Percentiles rank a stretch among this genome's conserved stretches.
Evolutionary conservation across 1,140 invertebrate genomes (phyloP).

Genomic region (Drosophila ironensis): DNA sequence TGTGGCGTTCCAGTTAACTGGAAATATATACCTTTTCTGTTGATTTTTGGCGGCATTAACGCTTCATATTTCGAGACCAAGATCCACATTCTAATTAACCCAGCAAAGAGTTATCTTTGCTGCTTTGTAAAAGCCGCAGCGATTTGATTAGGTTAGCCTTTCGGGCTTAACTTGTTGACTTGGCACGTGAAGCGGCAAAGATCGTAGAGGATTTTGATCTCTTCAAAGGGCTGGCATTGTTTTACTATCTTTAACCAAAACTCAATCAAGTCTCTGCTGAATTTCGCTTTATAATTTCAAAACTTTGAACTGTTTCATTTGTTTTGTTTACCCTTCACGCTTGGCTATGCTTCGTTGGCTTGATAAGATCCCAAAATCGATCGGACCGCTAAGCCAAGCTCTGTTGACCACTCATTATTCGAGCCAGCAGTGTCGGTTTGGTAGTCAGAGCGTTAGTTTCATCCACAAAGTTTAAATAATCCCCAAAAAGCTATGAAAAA

Average conservation of each 20-base stretch:
- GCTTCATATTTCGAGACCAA: neutral
- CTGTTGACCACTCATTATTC: neutral
- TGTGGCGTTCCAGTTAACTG: slow-evolving; percentile 42
- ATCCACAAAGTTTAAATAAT: neutral
- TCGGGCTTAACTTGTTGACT: slow-evolving; percentile 40
- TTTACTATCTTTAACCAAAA: too few relatives aligned
- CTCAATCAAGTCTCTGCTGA: too few relatives aligned
- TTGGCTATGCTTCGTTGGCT: slow-evolving; percentile 17
- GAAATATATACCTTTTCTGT: slow-evolving; percentile 31
- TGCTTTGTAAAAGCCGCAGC: slow-evolving; percentile 12
- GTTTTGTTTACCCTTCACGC: slow-evolving; percentile 21
- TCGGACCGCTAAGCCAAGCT: neutral
- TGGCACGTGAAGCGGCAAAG: slow-evolving; percentile 6
- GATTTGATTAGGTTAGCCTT: too few relatives aligned
- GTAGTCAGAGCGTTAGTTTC: neutral
- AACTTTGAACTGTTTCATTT: neutral
- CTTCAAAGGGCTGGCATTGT: neutral
- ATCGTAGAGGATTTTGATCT: neutral
- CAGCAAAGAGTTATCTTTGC: slow-evolving; percentile 5
- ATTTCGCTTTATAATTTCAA: neutral
- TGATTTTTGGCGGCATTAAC: slow-evolving; percentile 28
- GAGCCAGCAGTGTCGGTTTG: slow-evolving; percentile 7
- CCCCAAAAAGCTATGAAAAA: slow-evolving; percentile 46
- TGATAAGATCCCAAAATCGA: slow-evolving; percentile 40
- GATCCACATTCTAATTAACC: slow-evolving; percentile 43